Percentiles rank a stretch among this genome's conserved stretches.
These are phyloP conservation scores for Chrysotoxum bicinctum DNA, from an alignment of 2,888 invertebrate genomes.

Conservation along the genomic window DNA sequence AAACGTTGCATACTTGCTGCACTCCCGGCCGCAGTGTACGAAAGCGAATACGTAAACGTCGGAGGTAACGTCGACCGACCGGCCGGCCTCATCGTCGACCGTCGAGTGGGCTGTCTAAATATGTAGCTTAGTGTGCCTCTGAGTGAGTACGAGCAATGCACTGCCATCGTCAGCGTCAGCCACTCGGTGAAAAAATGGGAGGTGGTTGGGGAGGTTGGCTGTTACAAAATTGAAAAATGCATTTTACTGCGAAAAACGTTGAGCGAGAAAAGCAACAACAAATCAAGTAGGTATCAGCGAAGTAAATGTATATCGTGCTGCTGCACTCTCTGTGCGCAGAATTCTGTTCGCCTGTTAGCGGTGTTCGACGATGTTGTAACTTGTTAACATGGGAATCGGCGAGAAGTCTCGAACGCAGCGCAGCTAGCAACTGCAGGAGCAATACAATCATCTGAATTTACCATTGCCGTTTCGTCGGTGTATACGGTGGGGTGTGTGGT, in stretches of 20 bases:
- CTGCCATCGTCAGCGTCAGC: background rate
- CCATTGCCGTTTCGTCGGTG: constrained; percentile 3
- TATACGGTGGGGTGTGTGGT: constrained; percentile 6
- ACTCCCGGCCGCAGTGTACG: constrained; percentile 49
- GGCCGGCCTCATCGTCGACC: background rate
- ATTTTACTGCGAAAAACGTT: constrained; percentile 68
- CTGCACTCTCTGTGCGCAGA: constrained; percentile 57
- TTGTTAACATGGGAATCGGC: constrained; percentile 76
- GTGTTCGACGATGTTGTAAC: constrained; percentile 76
- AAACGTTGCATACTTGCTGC: constrained; percentile 55
- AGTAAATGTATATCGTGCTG: constrained; percentile 59
- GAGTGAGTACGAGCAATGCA: background rate
- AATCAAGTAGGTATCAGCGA: background rate
- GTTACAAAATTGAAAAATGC: constrained; percentile 69
- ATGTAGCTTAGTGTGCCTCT: background rate
- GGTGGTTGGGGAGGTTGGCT: constrained; percentile 16
- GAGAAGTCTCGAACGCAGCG: constrained; percentile 65
- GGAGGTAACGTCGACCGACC: background rate
- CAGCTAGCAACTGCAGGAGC: constrained; percentile 3
- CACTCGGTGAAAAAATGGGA: background rate
- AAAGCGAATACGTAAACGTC: constrained; percentile 25
- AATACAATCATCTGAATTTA: background rate
- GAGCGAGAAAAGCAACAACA: constrained; percentile 34
- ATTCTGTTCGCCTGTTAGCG: constrained; percentile 76
- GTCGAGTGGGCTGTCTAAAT: background rate